Conservation (phyloP, 2,888 invertebrate genomes). For the Athalia cordata region DNA sequence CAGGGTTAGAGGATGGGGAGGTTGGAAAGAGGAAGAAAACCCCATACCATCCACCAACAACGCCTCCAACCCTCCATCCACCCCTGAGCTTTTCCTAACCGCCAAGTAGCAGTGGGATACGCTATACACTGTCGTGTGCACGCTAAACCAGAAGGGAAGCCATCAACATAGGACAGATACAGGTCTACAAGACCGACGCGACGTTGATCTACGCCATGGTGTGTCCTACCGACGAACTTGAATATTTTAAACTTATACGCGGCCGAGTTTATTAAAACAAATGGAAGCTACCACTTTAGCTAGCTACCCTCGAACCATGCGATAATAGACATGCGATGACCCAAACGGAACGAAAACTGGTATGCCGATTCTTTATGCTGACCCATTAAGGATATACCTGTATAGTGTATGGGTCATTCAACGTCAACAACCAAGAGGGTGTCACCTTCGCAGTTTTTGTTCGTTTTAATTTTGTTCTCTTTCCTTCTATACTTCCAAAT, state of each 20-base stretch:
- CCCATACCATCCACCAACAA: not conserved
- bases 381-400: not conserved
- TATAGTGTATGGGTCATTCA: not conserved
- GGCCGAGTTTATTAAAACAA: conserved; percentile 52
- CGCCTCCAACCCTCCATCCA: not conserved
- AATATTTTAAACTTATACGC: conserved; percentile 48
- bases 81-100: conserved; percentile 9
- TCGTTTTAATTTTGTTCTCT: too few species aligned
- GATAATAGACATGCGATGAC: conserved; percentile 46
- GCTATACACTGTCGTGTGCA: conserved; percentile 9
- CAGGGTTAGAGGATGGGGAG: not conserved
- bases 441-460: too few species aligned
- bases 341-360: conserved; percentile 47
- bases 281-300: conserved; percentile 34
- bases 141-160: conserved; percentile 4
- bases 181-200: not conserved
- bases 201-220: conserved; percentile 38
- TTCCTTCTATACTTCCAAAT: too few species aligned
- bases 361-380: not conserved
- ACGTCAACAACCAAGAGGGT: not conserved
- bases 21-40: not conserved
- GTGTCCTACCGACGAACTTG: conserved; percentile 45
- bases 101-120: conserved; percentile 1
- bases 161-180: not conserved
- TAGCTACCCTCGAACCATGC: conserved; percentile 23